phyloP scores from a whole-genome alignment of 2,888 invertebrate species.

The Mellilla xanthometata region DNA sequence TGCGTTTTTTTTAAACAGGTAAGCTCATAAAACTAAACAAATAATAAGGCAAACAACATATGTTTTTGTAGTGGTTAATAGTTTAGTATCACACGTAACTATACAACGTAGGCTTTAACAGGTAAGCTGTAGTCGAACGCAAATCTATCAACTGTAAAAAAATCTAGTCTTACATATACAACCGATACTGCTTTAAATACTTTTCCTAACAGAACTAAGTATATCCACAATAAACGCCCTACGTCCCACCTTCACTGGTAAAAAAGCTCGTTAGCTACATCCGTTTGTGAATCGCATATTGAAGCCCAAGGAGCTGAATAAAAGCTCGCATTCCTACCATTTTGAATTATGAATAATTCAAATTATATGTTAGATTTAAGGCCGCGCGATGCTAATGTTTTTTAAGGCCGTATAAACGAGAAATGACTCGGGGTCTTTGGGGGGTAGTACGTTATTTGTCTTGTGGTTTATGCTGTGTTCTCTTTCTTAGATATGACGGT shows the following conservation, averaged over 20 bases:
- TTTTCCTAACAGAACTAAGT: no score
- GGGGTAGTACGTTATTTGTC: slow-evolving; percentile 23
- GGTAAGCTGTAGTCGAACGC: no score
- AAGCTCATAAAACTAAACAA: no score
- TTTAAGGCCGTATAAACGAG: slow-evolving; percentile 23
- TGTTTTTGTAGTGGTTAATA: no score
- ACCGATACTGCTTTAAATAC: no score
- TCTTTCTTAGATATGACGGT: slow-evolving; percentile 16
- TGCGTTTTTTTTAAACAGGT: no score
- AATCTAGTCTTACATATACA: no score
- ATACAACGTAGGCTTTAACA: no score
- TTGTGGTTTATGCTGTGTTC: slow-evolving; percentile 17
- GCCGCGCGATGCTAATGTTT: slow-evolving; percentile 21
- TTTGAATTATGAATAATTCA: slow-evolving; percentile 36
- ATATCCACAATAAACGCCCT: no score
- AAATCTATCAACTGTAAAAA: no score
- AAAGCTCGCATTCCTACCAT: slow-evolving; percentile 18
- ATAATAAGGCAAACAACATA: no score
- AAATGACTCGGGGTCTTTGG: slow-evolving; percentile 19
- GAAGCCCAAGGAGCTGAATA: slow-evolving; percentile 20
- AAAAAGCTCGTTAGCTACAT: slow-evolving; percentile 25
- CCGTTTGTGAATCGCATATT: slow-evolving; percentile 25
- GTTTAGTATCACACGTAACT: no score
- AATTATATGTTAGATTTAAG: slow-evolving; percentile 35
- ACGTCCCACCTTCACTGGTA: not conserved